A percentile compares a stretch with the other conserved stretches of the same genome.
These are phyloP conservation scores for Actinia equina DNA, from an alignment of 64 coral and sea anemone species.

Conservation along the genomic window DNA sequence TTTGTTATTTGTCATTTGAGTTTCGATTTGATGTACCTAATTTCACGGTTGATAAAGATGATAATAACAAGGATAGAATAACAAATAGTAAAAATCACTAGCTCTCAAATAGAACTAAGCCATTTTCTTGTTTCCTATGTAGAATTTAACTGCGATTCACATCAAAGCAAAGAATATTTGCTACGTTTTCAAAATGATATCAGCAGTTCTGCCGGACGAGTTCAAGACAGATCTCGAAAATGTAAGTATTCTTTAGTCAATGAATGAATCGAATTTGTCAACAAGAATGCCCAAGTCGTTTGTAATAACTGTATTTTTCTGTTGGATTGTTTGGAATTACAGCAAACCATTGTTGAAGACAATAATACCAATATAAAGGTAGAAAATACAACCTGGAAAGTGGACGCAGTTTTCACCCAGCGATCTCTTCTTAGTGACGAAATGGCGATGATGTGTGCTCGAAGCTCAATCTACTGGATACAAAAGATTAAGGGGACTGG, in stretches of 20 bases:
- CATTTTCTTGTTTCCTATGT: not conserved
- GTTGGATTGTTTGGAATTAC: not conserved
- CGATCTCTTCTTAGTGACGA: not conserved
- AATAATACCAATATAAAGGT: not conserved
- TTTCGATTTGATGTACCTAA: too few species aligned
- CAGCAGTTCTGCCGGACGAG: not conserved
- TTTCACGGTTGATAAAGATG: not conserved
- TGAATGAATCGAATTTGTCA: not conserved
- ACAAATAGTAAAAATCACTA: not conserved
- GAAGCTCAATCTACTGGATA: constrained; percentile 7
- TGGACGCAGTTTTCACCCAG: not conserved
- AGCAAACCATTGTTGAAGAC: not conserved
- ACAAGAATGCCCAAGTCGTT: too few species aligned
- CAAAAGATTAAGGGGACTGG: not conserved
- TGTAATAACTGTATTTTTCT: too few species aligned
- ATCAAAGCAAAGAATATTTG: not conserved
- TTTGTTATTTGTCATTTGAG: too few species aligned
- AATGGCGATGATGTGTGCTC: not conserved
- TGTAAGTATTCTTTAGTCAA: not conserved
- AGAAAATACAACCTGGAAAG: not conserved
- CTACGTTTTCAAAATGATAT: not conserved
- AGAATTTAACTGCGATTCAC: not conserved
- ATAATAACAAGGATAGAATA: not conserved
- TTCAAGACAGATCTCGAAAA: not conserved
- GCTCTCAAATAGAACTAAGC: not conserved